Base-by-base conservation (phyloP, 2,797 vertebrate genomes). In the Huso huso region DNA sequence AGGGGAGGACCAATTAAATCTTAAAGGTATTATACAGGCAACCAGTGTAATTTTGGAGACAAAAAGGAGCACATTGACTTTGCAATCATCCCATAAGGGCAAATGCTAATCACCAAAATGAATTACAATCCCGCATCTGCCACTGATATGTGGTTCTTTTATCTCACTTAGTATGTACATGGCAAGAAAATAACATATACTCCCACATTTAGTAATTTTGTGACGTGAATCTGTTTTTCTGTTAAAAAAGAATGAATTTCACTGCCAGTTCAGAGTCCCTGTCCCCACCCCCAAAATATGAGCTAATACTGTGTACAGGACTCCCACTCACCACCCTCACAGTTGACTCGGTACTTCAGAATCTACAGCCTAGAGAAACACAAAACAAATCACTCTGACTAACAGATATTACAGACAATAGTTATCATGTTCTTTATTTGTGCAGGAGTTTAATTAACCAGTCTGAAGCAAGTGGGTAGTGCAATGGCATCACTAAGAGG, bases 221-320 rank as follows among this genome's bases (percentile, higher is more conserved):
- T 58, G 12, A n/a, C 8, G 12, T 58, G 12, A 11, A 53, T 53
- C 12, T 58, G 11, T 58, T 15, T 58, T 11, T 0, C 6, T 58
- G 15, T 11, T 58, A 7, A 58, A 58, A 58, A 58, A 58, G 15
- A 58, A 11, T n/a, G 55, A 13, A 58, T 58, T 58, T 58, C 55
- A 58, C 55, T n/a, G 55, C 55, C 12, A 58, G 12, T 11, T 58
- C 55, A n/a, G 55, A 13, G 12, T 13, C 37, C 12, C 55, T n/a
- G 6, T 58, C 55, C 72, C 66, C 73, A 67, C 71, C 75, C 73
- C 77, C 72, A 69, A 78, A 79, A 68, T 77, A 80, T 80, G 78
- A 72, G 66, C 75, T 70, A 70, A 74, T 70, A 62, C 81, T 73
- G 79, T 76, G 70, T 78, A 74, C 71, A 57, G 66, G 65, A 78